These are phyloP conservation scores for Biston betularia DNA, from an alignment of 2,888 invertebrate species.

Conservation along the genomic window DNA sequence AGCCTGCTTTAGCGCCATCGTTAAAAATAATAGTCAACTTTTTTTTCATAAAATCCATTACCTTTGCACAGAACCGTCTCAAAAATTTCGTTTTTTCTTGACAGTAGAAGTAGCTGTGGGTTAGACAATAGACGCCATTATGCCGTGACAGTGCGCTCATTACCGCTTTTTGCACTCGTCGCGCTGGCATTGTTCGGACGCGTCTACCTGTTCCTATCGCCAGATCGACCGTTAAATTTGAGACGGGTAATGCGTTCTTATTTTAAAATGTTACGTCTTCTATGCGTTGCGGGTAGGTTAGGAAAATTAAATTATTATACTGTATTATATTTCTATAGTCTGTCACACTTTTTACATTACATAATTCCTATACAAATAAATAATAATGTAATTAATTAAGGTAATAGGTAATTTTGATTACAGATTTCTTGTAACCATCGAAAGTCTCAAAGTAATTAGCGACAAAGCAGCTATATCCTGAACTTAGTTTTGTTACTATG, in stretches of 20 bases:
- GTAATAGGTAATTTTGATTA: too few species aligned
- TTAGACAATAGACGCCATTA: constrained; percentile 80
- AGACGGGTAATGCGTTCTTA: constrained; percentile 45
- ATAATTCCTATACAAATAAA: not conserved
- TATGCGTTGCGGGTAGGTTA: constrained; percentile 26
- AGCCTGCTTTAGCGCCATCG: constrained; percentile 20
- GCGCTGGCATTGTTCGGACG: constrained; percentile 68
- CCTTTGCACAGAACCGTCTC: constrained; percentile 45
- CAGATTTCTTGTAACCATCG: too few species aligned
- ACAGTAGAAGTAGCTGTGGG: constrained; percentile 60
- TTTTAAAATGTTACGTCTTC: constrained; percentile 37
- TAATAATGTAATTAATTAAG: too few species aligned
- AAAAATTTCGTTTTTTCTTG: constrained; percentile 53
- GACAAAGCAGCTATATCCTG: too few species aligned
- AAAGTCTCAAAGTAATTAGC: too few species aligned
- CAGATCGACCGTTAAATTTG: constrained; percentile 54
- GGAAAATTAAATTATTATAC: not conserved
- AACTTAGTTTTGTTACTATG: too few species aligned
- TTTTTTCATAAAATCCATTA: constrained; percentile 45
- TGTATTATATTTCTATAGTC: not conserved
- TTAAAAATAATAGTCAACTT: constrained; percentile 36
- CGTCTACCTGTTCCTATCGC: constrained; percentile 77
- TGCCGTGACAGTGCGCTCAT: constrained; percentile 79
- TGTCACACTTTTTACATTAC: not conserved
- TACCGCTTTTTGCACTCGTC: constrained; percentile 76